Percentiles rank a stretch among this genome's conserved stretches.
These are phyloP conservation scores for Orbicella faveolata DNA, from an alignment of 64 coral and sea anemone species.

Conservation along the genomic window DNA sequence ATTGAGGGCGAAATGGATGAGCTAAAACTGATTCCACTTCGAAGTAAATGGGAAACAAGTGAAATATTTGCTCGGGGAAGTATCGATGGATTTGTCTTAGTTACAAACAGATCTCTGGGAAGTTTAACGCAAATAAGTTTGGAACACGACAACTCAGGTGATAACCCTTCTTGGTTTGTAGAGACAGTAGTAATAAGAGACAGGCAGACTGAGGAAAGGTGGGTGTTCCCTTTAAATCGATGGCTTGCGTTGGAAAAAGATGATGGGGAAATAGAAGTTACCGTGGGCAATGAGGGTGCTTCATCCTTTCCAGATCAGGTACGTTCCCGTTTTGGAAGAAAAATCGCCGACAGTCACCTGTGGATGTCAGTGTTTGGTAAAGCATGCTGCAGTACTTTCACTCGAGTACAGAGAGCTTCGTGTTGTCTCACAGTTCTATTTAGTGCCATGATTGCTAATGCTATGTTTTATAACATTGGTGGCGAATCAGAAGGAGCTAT, in stretches of 20 bases:
- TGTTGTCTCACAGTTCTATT: slow-evolving; percentile 57
- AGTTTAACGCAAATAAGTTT: neutral
- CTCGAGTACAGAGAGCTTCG: slow-evolving; percentile 46
- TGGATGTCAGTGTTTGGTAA: slow-evolving; percentile 62
- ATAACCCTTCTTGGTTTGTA: slow-evolving; percentile 50
- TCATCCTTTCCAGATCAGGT: slow-evolving; percentile 15
- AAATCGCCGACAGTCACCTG: slow-evolving; percentile 52
- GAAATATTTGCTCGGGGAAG: slow-evolving; percentile 24
- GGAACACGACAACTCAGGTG: slow-evolving; percentile 20
- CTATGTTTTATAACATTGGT: slow-evolving; percentile 66
- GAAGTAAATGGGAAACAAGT: neutral
- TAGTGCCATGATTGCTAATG: slow-evolving; percentile 65
- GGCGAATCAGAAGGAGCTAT: slow-evolving; percentile 36
- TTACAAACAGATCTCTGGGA: neutral
- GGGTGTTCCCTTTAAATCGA: slow-evolving; percentile 22
- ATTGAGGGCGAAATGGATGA: slow-evolving; percentile 6
- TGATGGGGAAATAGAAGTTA: slow-evolving; percentile 23
- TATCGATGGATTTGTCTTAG: slow-evolving; percentile 4
- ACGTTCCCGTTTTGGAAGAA: slow-evolving; percentile 37
- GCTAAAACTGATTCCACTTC: neutral
- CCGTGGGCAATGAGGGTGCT: slow-evolving; percentile 6
- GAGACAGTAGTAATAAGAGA: slow-evolving; percentile 30
- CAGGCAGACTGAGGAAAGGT: slow-evolving; percentile 44
- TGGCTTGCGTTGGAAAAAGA: slow-evolving; percentile 57
- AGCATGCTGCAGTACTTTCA: slow-evolving; percentile 45